phyloP scores from a whole-genome alignment of 2,888 invertebrate genomes.

The Nemoura dubitans region DNA sequence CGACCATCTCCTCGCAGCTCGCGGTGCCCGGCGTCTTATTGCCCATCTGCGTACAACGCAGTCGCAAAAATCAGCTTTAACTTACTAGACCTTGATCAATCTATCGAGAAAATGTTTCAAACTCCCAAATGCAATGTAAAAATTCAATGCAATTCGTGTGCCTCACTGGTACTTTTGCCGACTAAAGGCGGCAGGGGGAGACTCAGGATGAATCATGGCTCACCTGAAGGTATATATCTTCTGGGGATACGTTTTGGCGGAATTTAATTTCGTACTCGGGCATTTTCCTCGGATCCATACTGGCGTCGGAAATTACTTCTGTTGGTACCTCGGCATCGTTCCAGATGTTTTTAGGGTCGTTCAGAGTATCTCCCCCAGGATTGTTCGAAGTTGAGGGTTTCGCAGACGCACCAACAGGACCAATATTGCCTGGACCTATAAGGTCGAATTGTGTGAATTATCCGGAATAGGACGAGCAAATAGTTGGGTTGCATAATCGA shows the following conservation, averaged over 20 bases:
- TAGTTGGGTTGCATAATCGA: background rate
- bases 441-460: no score
- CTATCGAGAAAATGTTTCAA: no score
- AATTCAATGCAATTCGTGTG: no score
- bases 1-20: slow-evolving; percentile 89
- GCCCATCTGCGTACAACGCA: slow-evolving; percentile 79
- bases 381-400: slow-evolving; percentile 43
- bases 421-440: slow-evolving; percentile 63
- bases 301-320: slow-evolving; percentile 49
- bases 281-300: slow-evolving; percentile 77
- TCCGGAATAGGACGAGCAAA: no score
- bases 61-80: no score
- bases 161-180: no score
- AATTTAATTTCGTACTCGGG: slow-evolving; percentile 67
- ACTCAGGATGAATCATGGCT: slow-evolving; percentile 51
- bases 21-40: slow-evolving; percentile 80
- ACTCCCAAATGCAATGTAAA: no score
- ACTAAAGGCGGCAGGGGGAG: no score
- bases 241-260: slow-evolving; percentile 55
- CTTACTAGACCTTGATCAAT: slow-evolving; percentile 43
- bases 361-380: slow-evolving; percentile 32
- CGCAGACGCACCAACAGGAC: slow-evolving; percentile 50
- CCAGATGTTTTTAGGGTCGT: slow-evolving; percentile 59
- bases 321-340: slow-evolving; percentile 53
- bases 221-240: slow-evolving; percentile 58